Percentiles rank a stretch among this genome's conserved stretches.
Evolutionary conservation across 1,140 invertebrate species (phyloP).

Genomic region (Sesamia nonagrioides): DNA sequence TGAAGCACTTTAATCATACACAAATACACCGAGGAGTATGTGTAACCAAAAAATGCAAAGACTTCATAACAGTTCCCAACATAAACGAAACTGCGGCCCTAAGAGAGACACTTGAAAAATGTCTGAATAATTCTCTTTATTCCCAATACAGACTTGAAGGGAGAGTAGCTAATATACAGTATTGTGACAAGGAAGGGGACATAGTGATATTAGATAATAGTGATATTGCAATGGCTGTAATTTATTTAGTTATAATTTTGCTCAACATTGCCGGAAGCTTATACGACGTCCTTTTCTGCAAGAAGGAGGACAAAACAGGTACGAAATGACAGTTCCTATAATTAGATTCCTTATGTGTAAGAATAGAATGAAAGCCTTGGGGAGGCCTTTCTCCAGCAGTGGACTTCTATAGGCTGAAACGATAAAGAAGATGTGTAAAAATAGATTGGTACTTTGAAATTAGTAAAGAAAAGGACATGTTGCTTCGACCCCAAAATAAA

Average conservation of each 20-base stretch:
- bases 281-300: slow-evolving; percentile 46
- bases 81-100: slow-evolving; percentile 42
- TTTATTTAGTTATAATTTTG: slow-evolving; percentile 57
- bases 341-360: no score
- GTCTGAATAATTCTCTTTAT: slow-evolving; percentile 59
- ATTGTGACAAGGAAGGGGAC: slow-evolving; percentile 55
- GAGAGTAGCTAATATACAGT: slow-evolving; percentile 50
- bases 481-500: no score
- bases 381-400: no score
- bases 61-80: slow-evolving; percentile 49
- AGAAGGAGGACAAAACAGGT: slow-evolving; percentile 66
- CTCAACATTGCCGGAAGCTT: slow-evolving; percentile 61
- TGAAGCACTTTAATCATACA: slow-evolving; percentile 87
- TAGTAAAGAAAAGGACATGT: no score
- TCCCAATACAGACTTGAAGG: slow-evolving; percentile 55
- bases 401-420: no score
- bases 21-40: slow-evolving; percentile 86
- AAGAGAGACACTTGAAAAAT: slow-evolving; percentile 54
- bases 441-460: no score
- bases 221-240: slow-evolving; percentile 54
- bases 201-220: slow-evolving; percentile 45
- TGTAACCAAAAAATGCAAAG: slow-evolving; percentile 69
- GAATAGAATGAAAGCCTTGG: no score
- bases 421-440: no score
- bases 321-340: not conserved